Evolutionary conservation across 2,113 vertebrate genomes (phyloP).

Genomic region (Ascaphus truei): DNA sequence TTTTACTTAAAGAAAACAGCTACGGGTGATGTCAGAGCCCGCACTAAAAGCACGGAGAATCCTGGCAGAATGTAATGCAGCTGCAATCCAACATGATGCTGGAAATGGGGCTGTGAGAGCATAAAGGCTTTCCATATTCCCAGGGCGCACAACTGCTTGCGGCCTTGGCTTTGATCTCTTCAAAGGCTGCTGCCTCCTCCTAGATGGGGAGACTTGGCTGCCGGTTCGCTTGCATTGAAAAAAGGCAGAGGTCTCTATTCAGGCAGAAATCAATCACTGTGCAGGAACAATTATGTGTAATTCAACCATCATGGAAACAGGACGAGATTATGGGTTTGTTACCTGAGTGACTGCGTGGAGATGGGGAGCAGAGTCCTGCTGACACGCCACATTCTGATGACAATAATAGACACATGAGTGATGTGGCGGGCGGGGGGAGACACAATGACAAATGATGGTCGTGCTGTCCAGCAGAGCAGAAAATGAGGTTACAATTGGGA

Average conservation of each 20-base stretch:
- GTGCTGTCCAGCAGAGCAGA: constrained; percentile 93
- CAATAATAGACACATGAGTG: constrained; percentile 76
- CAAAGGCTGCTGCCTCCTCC: constrained; percentile 99
- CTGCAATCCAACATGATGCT: constrained; percentile 97
- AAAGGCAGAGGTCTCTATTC: constrained; percentile 86
- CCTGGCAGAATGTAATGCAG: constrained; percentile 96
- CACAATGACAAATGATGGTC: constrained; percentile 81
- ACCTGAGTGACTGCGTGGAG: constrained; percentile 86
- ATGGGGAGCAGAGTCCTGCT: constrained; percentile 69
- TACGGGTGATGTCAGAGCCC: constrained; percentile 97
- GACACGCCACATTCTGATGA: constrained; percentile 71
- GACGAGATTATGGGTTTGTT: constrained; percentile 94
- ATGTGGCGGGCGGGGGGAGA: constrained; percentile 61
- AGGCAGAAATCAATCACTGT: constrained; percentile 97
- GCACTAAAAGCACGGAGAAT: constrained; percentile 96
- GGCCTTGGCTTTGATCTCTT: constrained; percentile 99
- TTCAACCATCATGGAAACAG: constrained; percentile 87
- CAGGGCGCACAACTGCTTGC: constrained; percentile 97
- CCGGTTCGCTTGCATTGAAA: constrained; percentile 80
- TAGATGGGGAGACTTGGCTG: constrained; percentile 89
- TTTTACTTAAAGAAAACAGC: constrained; percentile 57
- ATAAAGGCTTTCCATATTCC: constrained; percentile 98
- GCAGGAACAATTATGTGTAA: constrained; percentile 97
- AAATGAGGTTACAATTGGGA: constrained; percentile 93
- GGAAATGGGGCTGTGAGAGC: constrained; percentile 95